Conservation (phyloP, 2,888 invertebrate genomes). For the Phlogophora meticulosa region DNA sequence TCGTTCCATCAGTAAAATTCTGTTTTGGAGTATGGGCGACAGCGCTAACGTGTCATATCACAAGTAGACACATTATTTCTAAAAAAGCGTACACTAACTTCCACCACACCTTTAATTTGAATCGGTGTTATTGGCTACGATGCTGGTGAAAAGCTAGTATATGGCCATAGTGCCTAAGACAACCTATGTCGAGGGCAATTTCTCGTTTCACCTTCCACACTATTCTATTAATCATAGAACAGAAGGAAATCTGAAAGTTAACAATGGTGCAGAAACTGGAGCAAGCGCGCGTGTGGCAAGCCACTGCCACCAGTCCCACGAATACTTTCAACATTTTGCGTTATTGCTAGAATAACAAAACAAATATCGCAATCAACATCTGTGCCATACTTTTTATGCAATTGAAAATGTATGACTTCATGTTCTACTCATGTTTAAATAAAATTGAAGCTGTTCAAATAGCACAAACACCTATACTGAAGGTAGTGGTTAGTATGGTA, state of each 20-base stretch:
- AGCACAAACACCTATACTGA: background rate
- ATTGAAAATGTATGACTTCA: conserved; percentile 24
- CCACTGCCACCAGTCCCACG: conserved; percentile 80
- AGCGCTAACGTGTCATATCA: background rate
- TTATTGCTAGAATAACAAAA: conserved; percentile 70
- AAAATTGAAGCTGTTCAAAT: conserved; percentile 5
- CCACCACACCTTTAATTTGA: background rate
- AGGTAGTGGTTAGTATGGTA: background rate
- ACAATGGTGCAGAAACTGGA: conserved; percentile 80
- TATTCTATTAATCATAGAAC: conserved; percentile 52
- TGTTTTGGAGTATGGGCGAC: background rate
- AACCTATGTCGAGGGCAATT: conserved; percentile 2
- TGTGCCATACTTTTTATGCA: conserved; percentile 51
- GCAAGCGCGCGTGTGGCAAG: conserved; percentile 75
- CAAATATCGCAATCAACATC: conserved; percentile 69
- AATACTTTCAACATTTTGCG: conserved; percentile 79
- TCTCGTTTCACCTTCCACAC: conserved; percentile 42
- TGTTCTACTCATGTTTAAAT: background rate
- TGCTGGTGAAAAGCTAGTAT: background rate
- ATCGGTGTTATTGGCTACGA: background rate
- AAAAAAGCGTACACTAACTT: background rate
- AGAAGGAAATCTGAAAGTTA: conserved; percentile 71
- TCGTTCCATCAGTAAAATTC: background rate
- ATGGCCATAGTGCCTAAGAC: background rate
- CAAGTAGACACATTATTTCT: background rate